phyloP scores from a whole-genome alignment of 2,888 invertebrate species.

The Harmothoe impar region DNA sequence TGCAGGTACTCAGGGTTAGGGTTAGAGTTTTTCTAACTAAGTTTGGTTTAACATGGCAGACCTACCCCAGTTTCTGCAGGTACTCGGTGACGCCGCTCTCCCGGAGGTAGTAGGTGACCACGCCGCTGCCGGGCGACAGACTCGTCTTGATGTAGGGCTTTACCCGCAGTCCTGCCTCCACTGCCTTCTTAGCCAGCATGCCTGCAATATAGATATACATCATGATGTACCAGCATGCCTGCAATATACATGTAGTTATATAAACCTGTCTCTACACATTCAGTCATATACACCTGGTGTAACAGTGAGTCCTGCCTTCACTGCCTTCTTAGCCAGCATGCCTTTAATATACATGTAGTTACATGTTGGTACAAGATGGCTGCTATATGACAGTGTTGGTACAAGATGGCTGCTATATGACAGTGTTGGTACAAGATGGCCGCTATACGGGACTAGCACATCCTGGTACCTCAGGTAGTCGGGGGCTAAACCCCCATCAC shows the following conservation, averaged over 20 bases:
- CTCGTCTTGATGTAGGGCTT: slow-evolving; percentile 98
- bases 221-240: neutral
- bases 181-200: slow-evolving; percentile 95
- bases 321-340: slow-evolving; percentile 95
- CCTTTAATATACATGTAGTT: slow-evolving; percentile 73
- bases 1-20: too few relatives aligned
- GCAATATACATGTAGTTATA: neutral
- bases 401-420: too few relatives aligned
- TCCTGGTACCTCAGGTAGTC: too few relatives aligned
- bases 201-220: slow-evolving; percentile 72
- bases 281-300: slow-evolving; percentile 87
- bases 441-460: too few relatives aligned
- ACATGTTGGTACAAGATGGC: too few relatives aligned
- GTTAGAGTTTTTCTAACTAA: too few relatives aligned
- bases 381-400: too few relatives aligned
- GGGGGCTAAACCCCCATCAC: too few relatives aligned
- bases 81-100: slow-evolving; percentile 96
- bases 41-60: too few relatives aligned
- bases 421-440: too few relatives aligned
- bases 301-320: slow-evolving; percentile 93
- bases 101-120: slow-evolving; percentile 94
- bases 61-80: slow-evolving; percentile 90
- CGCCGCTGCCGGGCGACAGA: slow-evolving; percentile 96
- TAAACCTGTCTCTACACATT: neutral
- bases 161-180: slow-evolving; percentile 93